Base-by-base conservation (phyloP, 2,888 invertebrate species). In the Tetragnatha montana region DNA sequence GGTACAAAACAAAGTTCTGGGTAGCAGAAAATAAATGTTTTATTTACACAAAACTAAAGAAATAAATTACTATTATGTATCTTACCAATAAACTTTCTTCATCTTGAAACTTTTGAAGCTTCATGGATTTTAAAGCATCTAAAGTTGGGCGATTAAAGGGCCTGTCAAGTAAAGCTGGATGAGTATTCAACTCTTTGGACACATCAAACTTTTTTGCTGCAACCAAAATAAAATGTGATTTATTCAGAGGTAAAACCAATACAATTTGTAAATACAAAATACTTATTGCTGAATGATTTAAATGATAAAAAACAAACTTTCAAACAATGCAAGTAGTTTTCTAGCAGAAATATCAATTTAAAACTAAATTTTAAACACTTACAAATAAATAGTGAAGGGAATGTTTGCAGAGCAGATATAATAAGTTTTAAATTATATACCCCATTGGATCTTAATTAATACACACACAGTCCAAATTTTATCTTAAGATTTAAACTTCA, bases 151-250 rank as follows among this genome's bases (percentile, higher is more conserved):
- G 94, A 93, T 97, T 97, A 92, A 95, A 95, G 92, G 95, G 95
- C 79, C 96, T 95, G 14, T 94, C 94, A 1, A 97, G 92, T 8
- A 97, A 94, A 0, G 95, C 94, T 0, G 96, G 96, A 93, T 97
- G 96, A 0, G 97, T 97, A 92, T 96, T 95, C 81, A 97, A 94
- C 91, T 95, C 95, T 92, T 96, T 95, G 0, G 96, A 96, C 8
- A 97, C 92, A 93, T 96, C 95, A 93, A 96, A 96, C 47, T 94
- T 93, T 91, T 95, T 94, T 0, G 94, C 94, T 93, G 91, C 78
- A 86, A 86, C 12, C 6, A 69, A 71, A 70, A 70, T 22, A n/a
- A 21, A 6, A 47, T 71, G 2, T 2, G 71, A 81, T 6, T 50
- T 47, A 4, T 73, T 19, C 73, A 47, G 14, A 68, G 71, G 49